Conservation (phyloP, 92 coral and sea anemone species). For the Meandrina meandrites region DNA sequence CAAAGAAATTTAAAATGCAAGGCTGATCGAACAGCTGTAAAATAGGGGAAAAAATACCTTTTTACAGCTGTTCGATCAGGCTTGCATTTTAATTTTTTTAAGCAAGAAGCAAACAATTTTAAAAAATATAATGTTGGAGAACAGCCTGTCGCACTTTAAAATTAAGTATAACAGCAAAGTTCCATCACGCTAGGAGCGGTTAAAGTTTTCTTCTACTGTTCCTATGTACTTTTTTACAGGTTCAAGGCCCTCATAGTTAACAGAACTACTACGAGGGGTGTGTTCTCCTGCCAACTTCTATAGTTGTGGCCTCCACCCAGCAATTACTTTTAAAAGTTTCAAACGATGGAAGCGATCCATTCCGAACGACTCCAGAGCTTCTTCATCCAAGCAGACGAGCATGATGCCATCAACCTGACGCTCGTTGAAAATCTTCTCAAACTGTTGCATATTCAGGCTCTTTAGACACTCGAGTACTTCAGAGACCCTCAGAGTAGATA, state of each 20-base stretch:
- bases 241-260: neutral
- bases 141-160: neutral
- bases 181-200: neutral
- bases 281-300: neutral
- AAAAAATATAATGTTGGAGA: too few species aligned
- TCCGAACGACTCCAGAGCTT: slow-evolving; percentile 49
- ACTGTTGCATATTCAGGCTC: slow-evolving; percentile 38
- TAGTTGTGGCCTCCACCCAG: slow-evolving; percentile 63
- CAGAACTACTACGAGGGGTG: too few species aligned
- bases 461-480: slow-evolving; percentile 52
- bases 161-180: neutral
- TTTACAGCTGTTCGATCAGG: too few species aligned
- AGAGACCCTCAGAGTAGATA: slow-evolving; percentile 40
- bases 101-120: too few species aligned
- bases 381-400: slow-evolving; percentile 60
- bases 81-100: too few species aligned
- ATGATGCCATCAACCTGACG: slow-evolving; percentile 63
- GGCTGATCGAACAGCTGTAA: too few species aligned
- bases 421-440: slow-evolving; percentile 43
- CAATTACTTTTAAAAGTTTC: slow-evolving; percentile 51
- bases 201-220: neutral
- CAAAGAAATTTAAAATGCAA: too few species aligned
- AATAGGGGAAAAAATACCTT: too few species aligned
- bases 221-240: neutral
- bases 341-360: slow-evolving; percentile 57